Evolutionary conservation across 2,113 vertebrate genomes (phyloP).

Genomic region (Alethe diademata): DNA sequence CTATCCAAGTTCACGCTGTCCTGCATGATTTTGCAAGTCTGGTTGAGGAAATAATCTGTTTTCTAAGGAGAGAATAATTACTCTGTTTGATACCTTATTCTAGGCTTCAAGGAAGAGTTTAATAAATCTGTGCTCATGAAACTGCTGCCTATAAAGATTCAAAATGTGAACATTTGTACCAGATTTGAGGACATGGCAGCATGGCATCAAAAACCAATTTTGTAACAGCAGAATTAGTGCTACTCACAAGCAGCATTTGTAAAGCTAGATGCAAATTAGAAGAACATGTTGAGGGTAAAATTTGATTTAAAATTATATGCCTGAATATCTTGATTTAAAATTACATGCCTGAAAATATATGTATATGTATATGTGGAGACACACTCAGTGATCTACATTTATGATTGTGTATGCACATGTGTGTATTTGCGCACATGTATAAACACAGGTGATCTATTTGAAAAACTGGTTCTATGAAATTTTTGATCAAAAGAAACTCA

Average conservation of each 20-base stretch:
- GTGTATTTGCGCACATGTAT: neutral
- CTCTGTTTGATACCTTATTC: neutral
- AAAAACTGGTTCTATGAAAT: neutral
- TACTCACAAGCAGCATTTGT: neutral
- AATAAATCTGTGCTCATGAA: neutral
- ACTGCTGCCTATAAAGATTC: neutral
- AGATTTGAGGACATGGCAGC: neutral
- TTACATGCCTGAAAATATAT: neutral
- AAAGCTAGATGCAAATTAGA: neutral
- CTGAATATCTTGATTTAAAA: neutral
- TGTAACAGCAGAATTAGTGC: neutral
- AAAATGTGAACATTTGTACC: neutral
- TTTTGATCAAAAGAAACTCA: neutral
- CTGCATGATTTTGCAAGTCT: neutral
- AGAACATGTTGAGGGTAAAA: neutral
- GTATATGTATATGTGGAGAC: neutral
- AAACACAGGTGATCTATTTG: neutral
- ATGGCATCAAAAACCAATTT: neutral
- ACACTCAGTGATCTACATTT: neutral
- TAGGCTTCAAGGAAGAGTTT: neutral
- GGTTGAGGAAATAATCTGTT: neutral
- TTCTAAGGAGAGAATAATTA: neutral
- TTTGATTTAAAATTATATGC: neutral
- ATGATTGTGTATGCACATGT: rapidly evolving
- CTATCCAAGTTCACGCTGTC: neutral